Base-by-base conservation (phyloP, 2,797 vertebrate species). In the Anguilla obscura region DNA sequence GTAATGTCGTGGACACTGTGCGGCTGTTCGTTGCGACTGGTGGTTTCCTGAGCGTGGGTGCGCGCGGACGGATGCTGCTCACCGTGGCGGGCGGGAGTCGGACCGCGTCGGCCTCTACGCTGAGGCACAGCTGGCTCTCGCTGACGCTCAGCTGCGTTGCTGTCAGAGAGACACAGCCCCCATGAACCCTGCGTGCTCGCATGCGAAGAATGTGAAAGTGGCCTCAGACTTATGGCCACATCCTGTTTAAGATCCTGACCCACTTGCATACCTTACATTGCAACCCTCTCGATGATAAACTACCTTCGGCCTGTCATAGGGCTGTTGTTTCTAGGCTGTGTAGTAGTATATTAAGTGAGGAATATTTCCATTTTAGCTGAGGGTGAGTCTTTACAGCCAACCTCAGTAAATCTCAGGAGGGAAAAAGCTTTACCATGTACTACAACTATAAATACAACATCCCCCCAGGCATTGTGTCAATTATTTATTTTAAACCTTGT, bases 81-180 rank as follows among this genome's bases (percentile, higher is more conserved):
- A 96, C 98, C 91, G 94, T 89, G 33, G 95, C 88, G 1, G 93
- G 96, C 8, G 96, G 96, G 83, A 98, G 93, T 63, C 95, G 93
- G 90, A 99, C 87, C 0, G 93, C 93, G 90, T 86, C 94, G 85
- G 94, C 93, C 90, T 97, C 95, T 58, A 98, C 33, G 87, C 96
- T 96, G 89, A 99, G 87, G 91, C 96, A 97, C 90, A 98, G 92
- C 40, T 97, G 96, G 9, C 92, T 95, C 87, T 97, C 96, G 36
- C 93, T 95, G 91, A 96, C 95, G 90, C 87, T 97, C 90, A 98
- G 88, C 92, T 97, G 94, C 92, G 98, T n/a, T 89, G 95, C 98
- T 99, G 91, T 91, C 90, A 94, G 87, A 89, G 86, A 58, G 14
- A 87, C 60, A 33, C 66, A 27, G 48, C 36, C 52, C 27, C 9